Evolutionary conservation across 2,888 invertebrate genomes (phyloP), one percentile per base, ranked within the genome.

Genomic region (Bimastos eiseni): DNA sequence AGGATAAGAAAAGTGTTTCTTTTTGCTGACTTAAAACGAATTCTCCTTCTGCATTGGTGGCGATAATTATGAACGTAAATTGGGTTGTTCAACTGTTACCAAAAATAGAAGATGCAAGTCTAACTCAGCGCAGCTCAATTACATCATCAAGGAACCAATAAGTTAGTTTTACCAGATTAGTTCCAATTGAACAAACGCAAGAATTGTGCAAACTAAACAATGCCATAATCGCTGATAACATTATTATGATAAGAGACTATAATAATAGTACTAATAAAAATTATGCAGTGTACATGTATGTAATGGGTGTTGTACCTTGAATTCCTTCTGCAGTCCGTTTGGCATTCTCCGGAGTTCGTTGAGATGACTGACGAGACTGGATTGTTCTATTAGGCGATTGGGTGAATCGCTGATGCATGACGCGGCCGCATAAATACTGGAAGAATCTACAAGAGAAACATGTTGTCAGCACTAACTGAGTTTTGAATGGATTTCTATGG

Each of bases 301-400:
- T n/a, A n/a, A n/a, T n/a, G 70, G 6, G 8, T n/a, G 70, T 70
- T 0, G 4, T 8, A 86, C 86, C 86, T 86, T 86, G 86, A 86
- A 86, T 86, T 86, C 86, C 86, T 86, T 86, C 21, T 36, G 86
- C 34, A 86, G 36, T 34, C 86, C 86, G 86, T 86, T 86, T 86
- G 86, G 86, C 86, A 37, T 86, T 36, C 21, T 21, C 24, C 86
- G 86, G 86, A 86, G 86, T 0, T 86, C 86, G 15, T 19, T 11
- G 13, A 86, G 36, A 37, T 86, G 24, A 86, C 15, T 36, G 21
- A 15, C 21, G 13, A 86, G 36, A 34, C 8, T 34, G 21, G 24
- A 86, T 17, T 86, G 34, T 5, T 24, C 24, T 86, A 86, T 86
- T 5, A 86, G 86, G 19, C 86, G 86, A 33, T 37, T 37, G 21